Percentiles rank a stretch among this genome's conserved stretches.
Conservation (phyloP, 1,140 invertebrate genomes). For the Platyscapa corneri region DNA sequence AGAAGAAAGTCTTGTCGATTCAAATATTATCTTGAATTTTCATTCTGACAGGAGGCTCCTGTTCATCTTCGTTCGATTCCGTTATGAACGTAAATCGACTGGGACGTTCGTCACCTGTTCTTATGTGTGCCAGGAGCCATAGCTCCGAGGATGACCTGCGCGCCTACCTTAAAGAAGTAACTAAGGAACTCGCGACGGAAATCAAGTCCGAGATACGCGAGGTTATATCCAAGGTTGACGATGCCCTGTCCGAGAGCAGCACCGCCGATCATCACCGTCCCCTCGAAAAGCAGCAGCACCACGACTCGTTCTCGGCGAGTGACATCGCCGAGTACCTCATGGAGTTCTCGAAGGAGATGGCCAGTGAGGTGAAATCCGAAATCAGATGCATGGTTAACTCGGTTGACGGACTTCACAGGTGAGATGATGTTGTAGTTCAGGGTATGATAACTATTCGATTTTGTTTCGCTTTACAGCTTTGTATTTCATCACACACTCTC, state of each 20-base stretch:
- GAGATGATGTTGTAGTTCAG: background rate
- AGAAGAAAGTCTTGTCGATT: too few species aligned
- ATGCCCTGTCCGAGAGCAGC: constrained; percentile 81
- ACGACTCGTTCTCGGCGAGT: constrained; percentile 81
- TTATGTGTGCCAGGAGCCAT: constrained; percentile 74
- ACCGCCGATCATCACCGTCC: constrained; percentile 63
- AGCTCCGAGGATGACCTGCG: constrained; percentile 79
- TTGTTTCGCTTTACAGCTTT: background rate
- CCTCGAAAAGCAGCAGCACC: constrained; percentile 62
- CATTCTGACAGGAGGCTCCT: constrained; percentile 26
- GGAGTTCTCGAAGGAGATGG: constrained; percentile 85
- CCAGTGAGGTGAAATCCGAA: constrained; percentile 85
- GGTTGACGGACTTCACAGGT: constrained; percentile 80
- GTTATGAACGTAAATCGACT: constrained; percentile 70
- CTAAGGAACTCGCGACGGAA: constrained; percentile 85
- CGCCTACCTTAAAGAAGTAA: constrained; percentile 84
- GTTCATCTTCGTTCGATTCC: constrained; percentile 73
- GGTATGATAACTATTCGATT: background rate
- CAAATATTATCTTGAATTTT: background rate
- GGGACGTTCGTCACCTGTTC: constrained; percentile 78
- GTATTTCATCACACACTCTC: background rate
- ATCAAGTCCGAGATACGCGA: constrained; percentile 87
- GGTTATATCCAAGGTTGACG: constrained; percentile 85
- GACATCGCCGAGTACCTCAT: constrained; percentile 84
- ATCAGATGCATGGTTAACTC: constrained; percentile 81